Evolutionary conservation across 2,888 invertebrate genomes (phyloP).

Genomic region (Drepana falcataria): DNA sequence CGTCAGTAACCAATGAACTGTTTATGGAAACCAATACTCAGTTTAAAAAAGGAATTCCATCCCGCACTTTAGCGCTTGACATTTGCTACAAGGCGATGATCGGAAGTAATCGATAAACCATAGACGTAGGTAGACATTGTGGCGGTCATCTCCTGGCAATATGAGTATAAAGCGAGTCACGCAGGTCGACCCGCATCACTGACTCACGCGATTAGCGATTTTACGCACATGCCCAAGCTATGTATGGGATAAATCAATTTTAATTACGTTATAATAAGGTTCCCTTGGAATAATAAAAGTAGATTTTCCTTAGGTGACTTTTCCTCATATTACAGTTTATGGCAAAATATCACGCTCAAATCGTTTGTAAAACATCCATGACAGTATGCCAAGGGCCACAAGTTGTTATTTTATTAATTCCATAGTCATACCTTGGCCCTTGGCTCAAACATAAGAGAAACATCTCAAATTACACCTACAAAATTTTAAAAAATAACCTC

Average conservation of each 20-base stretch:
- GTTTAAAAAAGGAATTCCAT: neutral
- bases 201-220: neutral
- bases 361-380: too few relatives aligned
- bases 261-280: neutral
- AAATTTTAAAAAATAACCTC: too few relatives aligned
- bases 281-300: neutral
- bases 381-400: too few relatives aligned
- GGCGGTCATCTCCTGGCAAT: constrained; percentile 73
- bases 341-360: too few relatives aligned
- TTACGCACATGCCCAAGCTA: neutral
- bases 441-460: too few relatives aligned
- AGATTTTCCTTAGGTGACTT: neutral
- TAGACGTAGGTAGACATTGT: constrained; percentile 40
- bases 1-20: too few relatives aligned
- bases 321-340: too few relatives aligned
- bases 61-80: constrained; percentile 1
- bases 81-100: constrained; percentile 23
- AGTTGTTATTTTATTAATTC: too few relatives aligned
- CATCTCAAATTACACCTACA: too few relatives aligned
- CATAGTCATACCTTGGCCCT: too few relatives aligned
- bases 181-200: constrained; percentile 25
- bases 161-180: constrained; percentile 56
- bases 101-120: constrained; percentile 16
- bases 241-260: neutral
- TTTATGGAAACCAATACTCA: too few relatives aligned